Evolutionary conservation across 1,140 invertebrate species (phyloP).

Genomic region (Brachionus plicatilis): DNA sequence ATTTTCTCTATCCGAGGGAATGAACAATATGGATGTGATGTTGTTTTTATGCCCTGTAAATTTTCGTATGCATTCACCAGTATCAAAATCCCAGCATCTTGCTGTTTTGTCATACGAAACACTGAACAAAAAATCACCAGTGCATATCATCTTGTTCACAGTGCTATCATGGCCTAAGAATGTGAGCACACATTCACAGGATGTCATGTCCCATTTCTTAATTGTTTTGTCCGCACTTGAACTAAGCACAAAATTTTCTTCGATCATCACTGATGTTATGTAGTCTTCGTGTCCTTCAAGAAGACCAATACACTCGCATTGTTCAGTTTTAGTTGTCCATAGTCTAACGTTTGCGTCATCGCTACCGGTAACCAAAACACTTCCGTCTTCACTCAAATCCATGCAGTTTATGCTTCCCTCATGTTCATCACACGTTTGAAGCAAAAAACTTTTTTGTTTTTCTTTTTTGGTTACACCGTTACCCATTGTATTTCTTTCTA

Average conservation of each 20-base stretch:
- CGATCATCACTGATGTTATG: slow-evolving; percentile 58
- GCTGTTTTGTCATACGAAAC: slow-evolving; percentile 60
- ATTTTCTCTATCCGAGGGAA: slow-evolving; percentile 52
- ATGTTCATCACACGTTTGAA: slow-evolving; percentile 49
- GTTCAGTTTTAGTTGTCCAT: slow-evolving; percentile 58
- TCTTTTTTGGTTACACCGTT: slow-evolving; percentile 38
- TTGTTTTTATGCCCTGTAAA: slow-evolving; percentile 58
- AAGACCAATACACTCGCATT: slow-evolving; percentile 59
- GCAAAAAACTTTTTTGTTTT: slow-evolving; percentile 17
- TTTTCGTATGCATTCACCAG: slow-evolving; percentile 52
- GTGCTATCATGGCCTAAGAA: slow-evolving; percentile 57
- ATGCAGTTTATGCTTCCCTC: slow-evolving; percentile 59
- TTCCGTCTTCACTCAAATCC: slow-evolving; percentile 60
- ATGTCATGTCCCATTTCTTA: slow-evolving; percentile 60
- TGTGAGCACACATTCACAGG: slow-evolving; percentile 57
- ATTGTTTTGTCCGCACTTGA: slow-evolving; percentile 60
- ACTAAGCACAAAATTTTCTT: slow-evolving; percentile 59
- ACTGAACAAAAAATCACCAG: slow-evolving; percentile 59
- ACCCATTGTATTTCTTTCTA: not conserved
- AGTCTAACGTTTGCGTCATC: slow-evolving; percentile 59
- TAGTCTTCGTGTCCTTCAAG: slow-evolving; percentile 58
- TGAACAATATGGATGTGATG: slow-evolving; percentile 60
- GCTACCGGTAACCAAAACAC: slow-evolving; percentile 59
- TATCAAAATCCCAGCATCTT: slow-evolving; percentile 59
- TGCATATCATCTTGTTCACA: slow-evolving; percentile 59